Evolutionary conservation across 1,140 invertebrate genomes (phyloP).

Genomic region (Chlorops oryzae): DNA sequence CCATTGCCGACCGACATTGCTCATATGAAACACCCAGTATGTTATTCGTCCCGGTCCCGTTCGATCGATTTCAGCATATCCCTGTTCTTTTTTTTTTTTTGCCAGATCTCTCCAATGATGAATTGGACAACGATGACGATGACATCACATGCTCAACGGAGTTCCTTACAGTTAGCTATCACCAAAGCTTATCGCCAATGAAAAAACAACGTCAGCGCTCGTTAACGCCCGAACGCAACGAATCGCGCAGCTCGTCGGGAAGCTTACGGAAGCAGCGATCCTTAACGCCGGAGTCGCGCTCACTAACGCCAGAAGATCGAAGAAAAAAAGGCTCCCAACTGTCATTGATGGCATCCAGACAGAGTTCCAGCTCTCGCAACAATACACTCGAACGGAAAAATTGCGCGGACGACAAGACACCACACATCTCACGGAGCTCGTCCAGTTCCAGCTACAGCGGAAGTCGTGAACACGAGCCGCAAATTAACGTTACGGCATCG

Average conservation of each 20-base stretch:
- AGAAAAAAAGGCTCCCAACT: conserved; percentile 40
- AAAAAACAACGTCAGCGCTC: conserved; percentile 40
- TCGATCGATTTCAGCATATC: not conserved
- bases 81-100: conserved; percentile 3
- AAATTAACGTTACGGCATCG: not conserved
- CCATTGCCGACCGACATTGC: not conserved
- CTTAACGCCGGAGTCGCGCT: conserved; percentile 42
- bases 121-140: conserved; percentile 39
- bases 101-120: conserved; percentile 45
- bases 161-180: conserved; percentile 34
- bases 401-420: conserved; percentile 30
- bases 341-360: conserved; percentile 34
- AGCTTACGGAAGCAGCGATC: conserved; percentile 43
- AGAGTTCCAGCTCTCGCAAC: conserved; percentile 38
- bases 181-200: conserved; percentile 35
- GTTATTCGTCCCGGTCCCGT: not conserved
- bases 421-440: conserved; percentile 42
- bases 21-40: not conserved
- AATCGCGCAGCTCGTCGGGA: conserved; percentile 39
- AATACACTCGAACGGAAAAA: conserved; percentile 40
- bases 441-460: conserved; percentile 46
- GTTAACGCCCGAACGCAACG: conserved; percentile 41
- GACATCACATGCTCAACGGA: conserved; percentile 30
- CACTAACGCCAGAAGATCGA: conserved; percentile 41
- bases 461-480: conserved; percentile 22